These are phyloP conservation scores for Caenorhabditis sp. DNA, from an alignment of 2,888 invertebrate species.

Conservation along the genomic window DNA sequence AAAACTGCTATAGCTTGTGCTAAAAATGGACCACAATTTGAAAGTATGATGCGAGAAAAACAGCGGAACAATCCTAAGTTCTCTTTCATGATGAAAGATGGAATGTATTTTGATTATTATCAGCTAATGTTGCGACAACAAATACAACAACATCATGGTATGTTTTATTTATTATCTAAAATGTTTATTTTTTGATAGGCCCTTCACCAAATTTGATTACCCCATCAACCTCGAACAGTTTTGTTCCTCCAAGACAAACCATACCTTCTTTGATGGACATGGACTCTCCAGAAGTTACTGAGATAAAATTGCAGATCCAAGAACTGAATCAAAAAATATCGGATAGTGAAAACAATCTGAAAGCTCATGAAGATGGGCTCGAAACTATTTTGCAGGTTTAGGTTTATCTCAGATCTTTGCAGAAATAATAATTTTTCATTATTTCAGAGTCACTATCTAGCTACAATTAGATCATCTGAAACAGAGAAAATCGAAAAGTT, in stretches of 20 bases:
- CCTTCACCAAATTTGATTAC: not conserved
- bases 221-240: not conserved
- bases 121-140: constrained; percentile 73
- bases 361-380: constrained; percentile 81
- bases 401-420: not conserved
- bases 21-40: constrained; percentile 97
- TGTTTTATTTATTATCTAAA: not conserved
- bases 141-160: not conserved
- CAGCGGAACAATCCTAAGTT: constrained; percentile 97
- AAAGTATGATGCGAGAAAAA: constrained; percentile 77
- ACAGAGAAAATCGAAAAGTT: constrained; percentile 13
- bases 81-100: constrained; percentile 93
- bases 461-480: constrained; percentile 17
- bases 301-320: constrained; percentile 61
- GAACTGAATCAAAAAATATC: constrained; percentile 78
- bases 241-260: constrained; percentile 7
- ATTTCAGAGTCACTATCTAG: constrained; percentile 17
- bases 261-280: constrained; percentile 36
- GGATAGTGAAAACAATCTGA: constrained; percentile 93
- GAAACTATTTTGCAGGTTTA: constrained; percentile 15
- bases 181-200: not conserved
- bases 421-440: not conserved
- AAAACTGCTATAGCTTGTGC: constrained; percentile 98
- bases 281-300: constrained; percentile 29
- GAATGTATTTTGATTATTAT: constrained; percentile 88